Base-by-base conservation (phyloP, 2,113 vertebrate species). In the Malurus elegans region DNA sequence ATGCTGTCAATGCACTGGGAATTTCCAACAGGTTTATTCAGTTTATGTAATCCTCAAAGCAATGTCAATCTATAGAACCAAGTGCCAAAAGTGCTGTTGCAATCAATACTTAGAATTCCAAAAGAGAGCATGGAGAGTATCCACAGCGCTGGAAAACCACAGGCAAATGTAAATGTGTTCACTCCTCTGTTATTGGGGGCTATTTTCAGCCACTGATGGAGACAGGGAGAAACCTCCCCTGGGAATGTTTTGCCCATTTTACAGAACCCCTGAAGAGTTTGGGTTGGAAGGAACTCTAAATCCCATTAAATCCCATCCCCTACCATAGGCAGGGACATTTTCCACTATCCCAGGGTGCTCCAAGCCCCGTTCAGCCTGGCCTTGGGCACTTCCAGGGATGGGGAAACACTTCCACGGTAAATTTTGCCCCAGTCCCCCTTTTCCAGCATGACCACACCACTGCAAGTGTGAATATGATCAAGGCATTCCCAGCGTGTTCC, bases 261-360 rank as follows among this genome's bases (percentile, higher is more conserved):
- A 21, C 10, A 34, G 38, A 54, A 82, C 29, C 29, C 23, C n/a
- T 47, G 25, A n/a, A 2, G 10, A 29, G 25, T 26, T 15, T 7
- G n/a, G 54, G 11, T 12, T 61, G 24, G 25, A 26, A 34, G 29
- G 12, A 29, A 34, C 62, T 34, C 6, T 40, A 48, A 82, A 75
- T 10, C 34, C 4, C n/a, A 67, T 26, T n/a, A 34, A 9, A 1
- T 54, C 0, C 40, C 69, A 53, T 51, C 45, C 24, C 32, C 18
- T 66, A 44, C 45, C 45, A 10, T 2, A 9, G 12, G 19, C 61
- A 67, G 70, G 53, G 38, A 67, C 24, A 40, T 8, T 17, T 69
- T 2, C 20, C 29, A 16, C 17, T 28, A 0, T 2, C 19, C 20
- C 70, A 82, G 40, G 5, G 0, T 54, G 47, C 54, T 69, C 62